A percentile compares a stretch with the other conserved stretches of the same genome.
These are phyloP conservation scores for Thymelicus sylvestris DNA, from an alignment of 2,888 invertebrate genomes.

Conservation along the genomic window DNA sequence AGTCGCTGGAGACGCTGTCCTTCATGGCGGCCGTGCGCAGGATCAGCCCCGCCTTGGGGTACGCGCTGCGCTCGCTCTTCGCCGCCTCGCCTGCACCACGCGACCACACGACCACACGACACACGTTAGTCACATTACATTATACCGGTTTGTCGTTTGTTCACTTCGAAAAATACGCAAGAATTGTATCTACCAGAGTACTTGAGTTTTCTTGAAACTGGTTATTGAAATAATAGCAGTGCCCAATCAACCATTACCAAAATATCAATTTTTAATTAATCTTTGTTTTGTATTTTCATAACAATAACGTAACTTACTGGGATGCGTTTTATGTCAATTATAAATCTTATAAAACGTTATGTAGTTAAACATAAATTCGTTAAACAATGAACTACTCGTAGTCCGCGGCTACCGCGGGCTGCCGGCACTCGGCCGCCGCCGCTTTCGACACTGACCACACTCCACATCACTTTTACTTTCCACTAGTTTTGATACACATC, in stretches of 20 bases:
- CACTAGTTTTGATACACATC: slow-evolving; percentile 19
- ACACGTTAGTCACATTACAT: too few species aligned
- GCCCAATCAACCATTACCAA: too few species aligned
- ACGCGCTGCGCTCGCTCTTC: slow-evolving; percentile 83
- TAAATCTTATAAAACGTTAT: too few species aligned
- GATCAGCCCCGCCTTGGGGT: slow-evolving; percentile 91
- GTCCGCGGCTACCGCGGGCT: neutral
- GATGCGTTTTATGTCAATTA: neutral
- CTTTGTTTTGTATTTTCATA: too few species aligned
- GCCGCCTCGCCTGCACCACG: slow-evolving; percentile 76
- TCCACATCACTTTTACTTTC: slow-evolving; percentile 34
- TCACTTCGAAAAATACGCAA: too few species aligned
- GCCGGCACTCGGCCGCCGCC: neutral
- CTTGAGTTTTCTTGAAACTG: too few species aligned
- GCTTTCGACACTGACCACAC: slow-evolving; percentile 14
- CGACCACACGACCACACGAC: too few species aligned
- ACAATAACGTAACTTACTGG: neutral
- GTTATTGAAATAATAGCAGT: too few species aligned
- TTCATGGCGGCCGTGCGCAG: slow-evolving; percentile 87
- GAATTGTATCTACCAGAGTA: too few species aligned
- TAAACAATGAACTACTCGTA: too few species aligned
- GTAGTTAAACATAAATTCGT: too few species aligned
- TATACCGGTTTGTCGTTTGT: neutral
- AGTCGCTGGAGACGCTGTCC: slow-evolving; percentile 78
- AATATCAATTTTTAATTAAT: too few species aligned